These are phyloP conservation scores for Trichomycterus rosablanca DNA, from an alignment of 2,113 vertebrate species.

Conservation along the genomic window DNA sequence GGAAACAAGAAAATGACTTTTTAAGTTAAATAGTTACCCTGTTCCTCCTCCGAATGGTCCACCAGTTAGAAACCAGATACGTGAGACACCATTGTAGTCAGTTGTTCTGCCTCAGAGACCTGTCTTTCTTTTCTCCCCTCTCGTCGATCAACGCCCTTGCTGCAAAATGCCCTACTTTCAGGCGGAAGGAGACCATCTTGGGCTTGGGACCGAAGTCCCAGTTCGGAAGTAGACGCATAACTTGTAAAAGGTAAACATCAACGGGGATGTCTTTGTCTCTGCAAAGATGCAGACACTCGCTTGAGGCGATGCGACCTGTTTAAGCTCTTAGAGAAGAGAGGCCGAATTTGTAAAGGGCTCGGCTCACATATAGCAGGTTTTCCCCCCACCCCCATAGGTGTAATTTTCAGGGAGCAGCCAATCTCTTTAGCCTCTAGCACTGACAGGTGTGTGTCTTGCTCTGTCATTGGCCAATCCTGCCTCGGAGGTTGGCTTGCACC, in stretches of 20 bases:
- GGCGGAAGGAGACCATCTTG: constrained; percentile 35
- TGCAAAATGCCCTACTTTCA: constrained; percentile 24
- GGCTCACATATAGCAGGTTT: constrained; percentile 87
- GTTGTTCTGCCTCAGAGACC: constrained; percentile 53
- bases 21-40: constrained; percentile 59
- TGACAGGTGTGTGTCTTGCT: constrained; percentile 86
- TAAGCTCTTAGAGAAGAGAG: constrained; percentile 82
- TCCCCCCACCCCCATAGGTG: constrained; percentile 87
- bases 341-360: constrained; percentile 81
- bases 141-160: constrained; percentile 60
- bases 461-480: constrained; percentile 65
- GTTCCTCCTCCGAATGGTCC: constrained; percentile 61
- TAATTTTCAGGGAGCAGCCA: constrained; percentile 79
- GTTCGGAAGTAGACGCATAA: constrained; percentile 25
- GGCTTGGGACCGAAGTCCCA: constrained; percentile 16
- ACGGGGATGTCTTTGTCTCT: constrained; percentile 38
- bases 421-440: constrained; percentile 73
- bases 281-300: constrained; percentile 24
- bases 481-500: constrained; percentile 45
- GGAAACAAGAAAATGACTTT: no score
- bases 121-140: constrained; percentile 63
- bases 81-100: constrained; percentile 64
- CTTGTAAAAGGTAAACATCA: constrained; percentile 50
- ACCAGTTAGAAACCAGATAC: constrained; percentile 60
- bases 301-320: constrained; percentile 59